Evolutionary conservation across 1,140 invertebrate species (phyloP).

Genomic region (Psilanteris sp.): DNA sequence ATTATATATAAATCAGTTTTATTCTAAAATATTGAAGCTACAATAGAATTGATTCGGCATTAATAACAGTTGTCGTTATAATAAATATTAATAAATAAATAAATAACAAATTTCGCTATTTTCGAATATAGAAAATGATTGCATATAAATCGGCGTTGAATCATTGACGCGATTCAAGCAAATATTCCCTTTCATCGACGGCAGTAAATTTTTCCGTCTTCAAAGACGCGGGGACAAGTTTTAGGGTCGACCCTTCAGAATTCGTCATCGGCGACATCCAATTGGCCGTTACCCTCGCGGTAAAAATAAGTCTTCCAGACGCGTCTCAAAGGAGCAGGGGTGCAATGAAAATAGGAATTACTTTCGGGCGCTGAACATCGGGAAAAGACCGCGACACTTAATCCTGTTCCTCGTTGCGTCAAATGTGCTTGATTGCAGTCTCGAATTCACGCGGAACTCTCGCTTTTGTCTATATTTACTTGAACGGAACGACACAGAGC

Average conservation of each 20-base stretch:
- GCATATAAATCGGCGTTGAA: background rate
- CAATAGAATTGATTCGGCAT: too few relatives aligned
- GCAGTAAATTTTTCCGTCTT: conserved; percentile 16
- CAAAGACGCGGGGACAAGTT: conserved; percentile 24
- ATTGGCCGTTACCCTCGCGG: conserved; percentile 53
- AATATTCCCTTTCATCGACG: conserved; percentile 17
- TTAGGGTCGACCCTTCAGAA: conserved; percentile 35
- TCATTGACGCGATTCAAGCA: background rate
- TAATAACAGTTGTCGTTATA: too few relatives aligned
- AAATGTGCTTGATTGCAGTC: conserved; percentile 23
- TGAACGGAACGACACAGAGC: too few relatives aligned
- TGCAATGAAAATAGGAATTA: conserved; percentile 50
- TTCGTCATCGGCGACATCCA: conserved; percentile 38
- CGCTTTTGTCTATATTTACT: conserved; percentile 35
- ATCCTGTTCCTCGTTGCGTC: conserved; percentile 51
- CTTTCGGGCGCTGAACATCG: conserved; percentile 17
- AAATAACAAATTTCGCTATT: too few relatives aligned
- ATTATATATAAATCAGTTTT: too few relatives aligned
- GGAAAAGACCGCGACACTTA: conserved; percentile 44
- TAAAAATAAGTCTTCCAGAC: conserved; percentile 60
- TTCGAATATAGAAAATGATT: background rate
- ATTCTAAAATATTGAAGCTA: too few relatives aligned
- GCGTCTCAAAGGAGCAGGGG: conserved; percentile 53
- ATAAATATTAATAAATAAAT: too few relatives aligned
- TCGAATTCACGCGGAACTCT: conserved; percentile 10